Conservation (phyloP, 2,113 vertebrate species). For the Microcebus griseorufus region DNA sequence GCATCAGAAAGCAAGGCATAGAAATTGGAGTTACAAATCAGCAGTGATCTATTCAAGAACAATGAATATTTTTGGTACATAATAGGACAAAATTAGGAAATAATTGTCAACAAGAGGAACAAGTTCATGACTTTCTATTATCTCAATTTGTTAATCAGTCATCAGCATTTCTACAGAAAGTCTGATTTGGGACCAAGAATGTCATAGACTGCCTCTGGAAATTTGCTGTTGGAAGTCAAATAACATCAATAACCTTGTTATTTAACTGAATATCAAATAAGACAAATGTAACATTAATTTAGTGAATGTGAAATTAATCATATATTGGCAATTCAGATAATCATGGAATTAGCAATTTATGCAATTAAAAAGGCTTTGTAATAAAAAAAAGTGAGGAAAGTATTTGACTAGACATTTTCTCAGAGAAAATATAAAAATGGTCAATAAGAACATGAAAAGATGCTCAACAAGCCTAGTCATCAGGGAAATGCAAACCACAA, state of each 20-base stretch:
- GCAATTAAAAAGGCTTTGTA: constrained; percentile 41
- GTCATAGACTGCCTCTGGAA: neutral
- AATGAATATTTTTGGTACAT: neutral
- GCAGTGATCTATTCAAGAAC: neutral
- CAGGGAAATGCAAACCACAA: neutral
- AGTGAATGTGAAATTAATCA: neutral
- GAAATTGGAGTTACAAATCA: neutral
- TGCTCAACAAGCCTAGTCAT: neutral
- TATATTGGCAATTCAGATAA: neutral
- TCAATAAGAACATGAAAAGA: neutral
- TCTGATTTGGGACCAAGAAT: neutral
- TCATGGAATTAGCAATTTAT: neutral
- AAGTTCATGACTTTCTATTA: constrained; percentile 5
- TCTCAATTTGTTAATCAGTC: neutral
- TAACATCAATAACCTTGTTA: neutral
- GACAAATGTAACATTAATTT: neutral
- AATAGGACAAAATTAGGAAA: constrained; percentile 14
- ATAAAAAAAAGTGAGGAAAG: neutral
- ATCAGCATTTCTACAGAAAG: neutral
- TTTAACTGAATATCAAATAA: neutral
- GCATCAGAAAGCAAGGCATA: neutral
- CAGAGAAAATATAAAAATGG: neutral
- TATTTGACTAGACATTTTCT: neutral
- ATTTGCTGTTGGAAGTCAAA: neutral
- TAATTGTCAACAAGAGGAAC: neutral